Evolutionary conservation across 1,140 invertebrate genomes (phyloP), one percentile per base, ranked within the genome.

Genomic region (Bathynomus jamesi): DNA sequence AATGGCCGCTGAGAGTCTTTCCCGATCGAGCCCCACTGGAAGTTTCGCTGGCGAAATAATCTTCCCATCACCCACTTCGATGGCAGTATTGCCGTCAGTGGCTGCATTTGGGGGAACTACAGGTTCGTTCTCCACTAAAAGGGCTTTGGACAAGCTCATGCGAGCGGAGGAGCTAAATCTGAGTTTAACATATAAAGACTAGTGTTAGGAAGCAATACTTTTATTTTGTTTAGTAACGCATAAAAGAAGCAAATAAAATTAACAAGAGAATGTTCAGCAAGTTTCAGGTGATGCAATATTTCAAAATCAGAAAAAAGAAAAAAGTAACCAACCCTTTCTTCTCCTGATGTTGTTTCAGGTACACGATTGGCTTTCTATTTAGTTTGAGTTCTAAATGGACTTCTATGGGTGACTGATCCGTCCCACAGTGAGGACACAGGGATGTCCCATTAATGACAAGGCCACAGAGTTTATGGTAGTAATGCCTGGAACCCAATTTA

Each of bases 351-450:
- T 85, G 85, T 21, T 84, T 83, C 0, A 85, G 84, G 70, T 86
- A 84, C 74, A 87, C 87, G 24, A 87, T 82, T n/a, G 86, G 86
- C 74, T 85, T 83, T 32, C 83, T 82, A 66, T 83, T 81, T 28
- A 84, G 84, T 72, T 86, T 85, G 80, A 90, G 83, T 2, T 84
- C 84, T 1, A 91, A 82, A 27, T 83, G 74, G n/a, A 89, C 84
- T 71, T 88, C 86, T 60, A 82, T 82, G 27, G 84, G 81, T 2
- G 83, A 79, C 3, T 84, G 84, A 28, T 87, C 85, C 61, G 86
- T 81, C 0, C 89, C 90, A 81, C 92, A 94, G 80, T 94, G 92
- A 0, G 91, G 91, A 81, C 92, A 94, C 13, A 83, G 83, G 8
- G 82, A 80, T 61, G 80, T 79, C 30, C 84, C 84, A 74, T 87